Conservation (phyloP, 2,113 vertebrate species). For the Eurystomus gularis region DNA sequence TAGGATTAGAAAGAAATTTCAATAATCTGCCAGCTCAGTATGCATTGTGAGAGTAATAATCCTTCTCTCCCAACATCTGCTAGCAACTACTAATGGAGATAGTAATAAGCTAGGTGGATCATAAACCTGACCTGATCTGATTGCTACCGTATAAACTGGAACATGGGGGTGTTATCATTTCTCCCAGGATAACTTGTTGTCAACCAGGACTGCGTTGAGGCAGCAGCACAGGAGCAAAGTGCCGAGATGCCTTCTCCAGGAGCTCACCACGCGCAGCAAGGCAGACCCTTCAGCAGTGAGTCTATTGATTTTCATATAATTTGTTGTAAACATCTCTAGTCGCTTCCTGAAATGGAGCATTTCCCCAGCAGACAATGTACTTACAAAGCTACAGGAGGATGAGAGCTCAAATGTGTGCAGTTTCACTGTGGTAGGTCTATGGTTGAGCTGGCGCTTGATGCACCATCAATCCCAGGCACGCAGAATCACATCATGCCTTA, state of each 20-base stretch:
- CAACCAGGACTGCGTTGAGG: rapidly evolving
- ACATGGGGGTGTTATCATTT: not conserved
- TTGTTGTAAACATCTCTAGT: not conserved
- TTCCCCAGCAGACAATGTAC: not conserved
- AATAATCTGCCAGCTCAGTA: constrained; percentile 51
- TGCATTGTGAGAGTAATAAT: constrained; percentile 56
- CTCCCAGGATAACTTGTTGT: not conserved
- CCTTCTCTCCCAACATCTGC: constrained; percentile 48
- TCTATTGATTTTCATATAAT: not conserved
- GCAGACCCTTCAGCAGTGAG: not conserved
- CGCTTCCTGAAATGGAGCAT: not conserved
- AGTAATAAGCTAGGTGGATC: constrained; percentile 62
- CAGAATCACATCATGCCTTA: not conserved
- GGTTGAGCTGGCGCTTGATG: not conserved
- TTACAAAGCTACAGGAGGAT: not conserved
- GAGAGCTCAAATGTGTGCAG: not conserved
- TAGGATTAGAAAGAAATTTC: constrained; percentile 62
- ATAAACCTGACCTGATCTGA: constrained; percentile 51
- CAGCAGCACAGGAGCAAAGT: not conserved
- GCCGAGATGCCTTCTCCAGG: not conserved
- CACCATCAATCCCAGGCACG: not conserved
- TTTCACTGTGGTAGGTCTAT: not conserved
- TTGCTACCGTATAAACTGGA: constrained; percentile 30
- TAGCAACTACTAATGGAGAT: constrained; percentile 56
- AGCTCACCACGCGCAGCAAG: not conserved